Evolutionary conservation across 2,113 vertebrate genomes (phyloP), one percentile per base, ranked within the genome.

Genomic region (Pteropus alecto): DNA sequence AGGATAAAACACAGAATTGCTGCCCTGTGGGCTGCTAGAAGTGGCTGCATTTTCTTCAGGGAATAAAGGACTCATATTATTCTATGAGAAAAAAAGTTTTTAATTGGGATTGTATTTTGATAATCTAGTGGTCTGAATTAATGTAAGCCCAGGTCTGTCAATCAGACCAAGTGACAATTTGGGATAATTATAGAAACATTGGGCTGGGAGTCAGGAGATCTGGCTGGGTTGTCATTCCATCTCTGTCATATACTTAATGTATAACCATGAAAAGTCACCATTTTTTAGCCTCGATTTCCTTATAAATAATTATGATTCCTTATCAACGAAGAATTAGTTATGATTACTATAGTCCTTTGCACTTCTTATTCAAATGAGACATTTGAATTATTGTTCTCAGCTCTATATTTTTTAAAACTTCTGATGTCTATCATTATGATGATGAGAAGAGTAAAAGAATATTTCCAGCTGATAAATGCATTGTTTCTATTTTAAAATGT

Each of bases 401-500:
- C 33, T 71, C 68, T 26, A 33, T 58, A 43, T 30, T 26, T 65
- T 86, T 67, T 74, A 87, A 93, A 73, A 18, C 9, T 60, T 91
- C 11, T 93, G 71, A 83, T 77, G 7, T 82, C 11, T 90, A 77
- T 90, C 18, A 82, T 19, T 83, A 35, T 87, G 33, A 67, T 87
- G 41, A 70, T 78, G 56, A 60, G 54, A 76, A 70, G 41, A 87
- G 5, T 19, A 67, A 46, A 82, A 76, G 9, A 70, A 78, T 65
- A 77, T 54, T 67, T 33, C n/a, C 18, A 90, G 41, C 13, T 96
- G 70, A 83, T 74, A 93, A 79, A 73, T 74, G 14, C 1, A 54
- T 95, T 86, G 48, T 68, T 85, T 95, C 33, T 30, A 85, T 46
- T 92, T 81, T 86, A 61, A 92, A 94, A 96, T 61, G 10, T 76